A percentile compares a stretch with the other conserved stretches of the same genome.
Evolutionary conservation across 1,140 invertebrate species (phyloP).

Genomic region (Drosophila orosa): DNA sequence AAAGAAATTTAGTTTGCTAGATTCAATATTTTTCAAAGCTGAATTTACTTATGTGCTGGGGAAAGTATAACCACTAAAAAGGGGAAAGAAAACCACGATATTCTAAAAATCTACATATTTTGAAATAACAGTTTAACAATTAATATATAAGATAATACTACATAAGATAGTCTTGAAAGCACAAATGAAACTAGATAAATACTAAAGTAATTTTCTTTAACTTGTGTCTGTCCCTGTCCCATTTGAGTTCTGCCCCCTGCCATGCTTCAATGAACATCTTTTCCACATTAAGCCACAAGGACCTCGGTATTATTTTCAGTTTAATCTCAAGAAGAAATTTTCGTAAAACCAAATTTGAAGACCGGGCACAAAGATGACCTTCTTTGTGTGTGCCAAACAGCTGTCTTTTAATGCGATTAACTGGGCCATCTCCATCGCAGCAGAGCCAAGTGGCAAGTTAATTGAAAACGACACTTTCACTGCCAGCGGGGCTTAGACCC

Average conservation of each 20-base stretch:
- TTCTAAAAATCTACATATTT: not conserved
- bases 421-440: conserved; percentile 12
- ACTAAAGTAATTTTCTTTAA: not conserved
- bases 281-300: conserved; percentile 1
- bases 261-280: not conserved
- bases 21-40: conserved; percentile 1
- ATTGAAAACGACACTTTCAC: conserved; percentile 61
- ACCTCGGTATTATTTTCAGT: not conserved
- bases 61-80: too few relatives aligned
- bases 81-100: not conserved
- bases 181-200: conserved; percentile 4
- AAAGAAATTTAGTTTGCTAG: not conserved
- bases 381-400: conserved; percentile 22
- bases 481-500: conserved; percentile 18
- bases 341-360: not conserved
- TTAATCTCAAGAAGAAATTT: conserved; percentile 6
- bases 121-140: not conserved
- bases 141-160: not conserved
- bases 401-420: conserved; percentile 53
- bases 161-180: too few relatives aligned
- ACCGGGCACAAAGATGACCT: not conserved
- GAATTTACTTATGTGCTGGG: not conserved
- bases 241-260: too few relatives aligned
- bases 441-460: conserved; percentile 35
- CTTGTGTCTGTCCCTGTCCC: not conserved